phyloP scores from a whole-genome alignment of 2,888 invertebrate species.

The Tuberolachnus salignus region DNA sequence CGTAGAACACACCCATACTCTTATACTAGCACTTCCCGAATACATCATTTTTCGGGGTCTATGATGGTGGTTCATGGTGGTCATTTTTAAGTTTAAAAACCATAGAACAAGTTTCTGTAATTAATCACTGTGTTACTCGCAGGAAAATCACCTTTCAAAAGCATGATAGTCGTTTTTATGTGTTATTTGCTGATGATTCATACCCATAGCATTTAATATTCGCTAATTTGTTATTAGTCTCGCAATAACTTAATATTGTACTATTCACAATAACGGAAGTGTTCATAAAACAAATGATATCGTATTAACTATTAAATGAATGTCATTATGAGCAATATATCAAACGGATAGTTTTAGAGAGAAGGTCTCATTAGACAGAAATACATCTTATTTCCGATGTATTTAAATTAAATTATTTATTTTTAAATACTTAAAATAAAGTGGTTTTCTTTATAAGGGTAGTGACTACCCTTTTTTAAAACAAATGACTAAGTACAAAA shows the following conservation, averaged over 20 bases:
- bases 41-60: constrained; percentile 94
- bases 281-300: background rate
- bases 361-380: too few species aligned
- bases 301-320: background rate
- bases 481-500: too few species aligned
- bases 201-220: constrained; percentile 14
- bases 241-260: background rate
- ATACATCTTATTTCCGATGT: background rate
- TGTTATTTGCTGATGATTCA: background rate
- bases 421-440: too few species aligned
- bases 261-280: background rate
- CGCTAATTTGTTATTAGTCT: background rate
- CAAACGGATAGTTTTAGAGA: too few species aligned
- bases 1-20: constrained; percentile 99
- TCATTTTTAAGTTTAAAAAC: constrained; percentile 61
- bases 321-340: background rate
- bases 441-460: too few species aligned
- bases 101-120: background rate
- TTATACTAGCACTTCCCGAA: constrained; percentile 88
- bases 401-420: background rate
- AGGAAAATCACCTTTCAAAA: background rate
- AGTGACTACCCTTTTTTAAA: too few species aligned
- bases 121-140: background rate
- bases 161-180: background rate
- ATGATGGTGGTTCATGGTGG: constrained; percentile 95